Evolutionary conservation across 2,797 vertebrate genomes (phyloP).

Genomic region (Siniperca scherzeri): DNA sequence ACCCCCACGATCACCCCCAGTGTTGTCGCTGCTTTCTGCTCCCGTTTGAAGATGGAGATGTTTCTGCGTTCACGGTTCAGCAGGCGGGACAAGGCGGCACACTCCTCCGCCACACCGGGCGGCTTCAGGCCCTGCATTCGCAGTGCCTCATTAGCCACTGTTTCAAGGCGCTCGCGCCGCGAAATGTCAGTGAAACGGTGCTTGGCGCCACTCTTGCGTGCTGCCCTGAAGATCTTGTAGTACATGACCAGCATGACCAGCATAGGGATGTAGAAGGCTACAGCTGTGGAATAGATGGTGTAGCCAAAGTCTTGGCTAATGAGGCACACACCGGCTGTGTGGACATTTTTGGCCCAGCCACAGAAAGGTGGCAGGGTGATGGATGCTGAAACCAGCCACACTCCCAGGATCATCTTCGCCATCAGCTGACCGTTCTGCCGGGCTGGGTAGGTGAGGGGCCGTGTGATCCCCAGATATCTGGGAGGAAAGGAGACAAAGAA

Average conservation of each 20-base stretch:
- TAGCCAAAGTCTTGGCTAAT: conserved; percentile 90
- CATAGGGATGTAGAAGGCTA: conserved; percentile 91
- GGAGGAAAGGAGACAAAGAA: conserved; percentile 41
- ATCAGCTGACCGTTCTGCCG: conserved; percentile 89
- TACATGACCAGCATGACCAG: conserved; percentile 90
- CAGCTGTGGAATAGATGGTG: conserved; percentile 89
- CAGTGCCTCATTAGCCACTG: conserved; percentile 81
- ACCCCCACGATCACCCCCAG: conserved; percentile 89
- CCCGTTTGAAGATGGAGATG: conserved; percentile 89
- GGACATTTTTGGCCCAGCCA: conserved; percentile 88
- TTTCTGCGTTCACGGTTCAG: conserved; percentile 85
- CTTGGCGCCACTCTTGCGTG: conserved; percentile 88
- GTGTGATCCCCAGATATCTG: conserved; percentile 89
- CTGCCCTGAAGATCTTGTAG: conserved; percentile 89
- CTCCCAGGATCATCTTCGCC: conserved; percentile 89
- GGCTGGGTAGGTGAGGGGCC: conserved; percentile 88
- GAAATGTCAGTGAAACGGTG: conserved; percentile 86
- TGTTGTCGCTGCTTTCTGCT: conserved; percentile 89
- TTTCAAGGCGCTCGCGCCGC: conserved; percentile 80
- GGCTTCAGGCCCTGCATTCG: conserved; percentile 87
- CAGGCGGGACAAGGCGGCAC: conserved; percentile 84
- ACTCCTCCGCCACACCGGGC: conserved; percentile 83
- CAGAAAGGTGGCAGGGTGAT: conserved; percentile 90
- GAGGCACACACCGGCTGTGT: conserved; percentile 87
- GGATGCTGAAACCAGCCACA: conserved; percentile 88